Conservation (phyloP, 2,113 vertebrate genomes). For the Chrysemys picta region DNA sequence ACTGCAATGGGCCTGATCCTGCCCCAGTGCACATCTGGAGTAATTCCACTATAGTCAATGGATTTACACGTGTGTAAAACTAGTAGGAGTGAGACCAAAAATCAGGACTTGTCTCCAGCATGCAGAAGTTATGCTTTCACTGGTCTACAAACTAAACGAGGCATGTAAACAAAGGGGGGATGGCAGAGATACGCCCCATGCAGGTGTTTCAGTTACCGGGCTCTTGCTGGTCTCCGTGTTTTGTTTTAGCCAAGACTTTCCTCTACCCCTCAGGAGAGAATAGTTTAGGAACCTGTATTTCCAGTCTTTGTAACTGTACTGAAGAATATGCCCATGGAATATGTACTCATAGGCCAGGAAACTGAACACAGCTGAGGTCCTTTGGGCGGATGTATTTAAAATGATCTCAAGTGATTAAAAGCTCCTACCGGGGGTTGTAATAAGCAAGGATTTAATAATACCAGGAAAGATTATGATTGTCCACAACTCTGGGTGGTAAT, state of each 20-base stretch:
- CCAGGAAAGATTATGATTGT: neutral
- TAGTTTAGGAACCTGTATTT: slow-evolving; percentile 66
- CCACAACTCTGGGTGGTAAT: neutral
- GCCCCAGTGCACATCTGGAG: accelerated
- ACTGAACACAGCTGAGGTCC: neutral
- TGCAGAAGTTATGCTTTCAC: neutral
- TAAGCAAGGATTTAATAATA: neutral
- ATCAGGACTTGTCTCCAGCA: neutral
- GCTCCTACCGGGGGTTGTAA: neutral
- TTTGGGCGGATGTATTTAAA: neutral
- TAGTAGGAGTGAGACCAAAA: neutral
- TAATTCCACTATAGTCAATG: neutral
- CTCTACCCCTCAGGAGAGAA: neutral
- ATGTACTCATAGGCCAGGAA: neutral
- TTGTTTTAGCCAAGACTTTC: neutral
- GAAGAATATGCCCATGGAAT: neutral
- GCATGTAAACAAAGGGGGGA: neutral
- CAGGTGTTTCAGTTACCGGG: neutral
- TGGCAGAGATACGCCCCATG: neutral
- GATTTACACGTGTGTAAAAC: neutral
- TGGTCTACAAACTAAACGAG: neutral
- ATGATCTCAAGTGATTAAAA: neutral
- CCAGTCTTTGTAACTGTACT: slow-evolving; percentile 4
- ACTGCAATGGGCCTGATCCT: neutral
- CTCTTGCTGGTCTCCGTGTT: accelerated